Conservation (phyloP, 2,888 invertebrate genomes). For the Coenonympha arcania region DNA sequence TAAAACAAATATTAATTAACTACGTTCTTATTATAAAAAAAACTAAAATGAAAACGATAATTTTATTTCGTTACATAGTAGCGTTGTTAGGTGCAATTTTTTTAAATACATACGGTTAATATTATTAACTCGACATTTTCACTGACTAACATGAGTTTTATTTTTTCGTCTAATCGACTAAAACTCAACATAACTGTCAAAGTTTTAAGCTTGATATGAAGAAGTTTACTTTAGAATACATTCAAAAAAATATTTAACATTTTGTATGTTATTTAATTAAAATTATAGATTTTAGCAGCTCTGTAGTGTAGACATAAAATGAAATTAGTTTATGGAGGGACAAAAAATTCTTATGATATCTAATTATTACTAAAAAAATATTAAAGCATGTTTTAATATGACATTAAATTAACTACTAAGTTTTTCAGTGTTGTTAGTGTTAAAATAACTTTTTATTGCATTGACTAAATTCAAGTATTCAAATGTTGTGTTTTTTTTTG, state of each 20-base stretch:
- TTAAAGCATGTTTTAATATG: conserved; percentile 3
- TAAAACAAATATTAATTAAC: too few species aligned
- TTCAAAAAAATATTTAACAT: too few species aligned
- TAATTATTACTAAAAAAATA: conserved; percentile 1
- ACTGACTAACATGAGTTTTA: conserved; percentile 31
- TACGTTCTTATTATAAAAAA: too few species aligned
- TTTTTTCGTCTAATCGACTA: conserved; percentile 26
- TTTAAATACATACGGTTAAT: too few species aligned
- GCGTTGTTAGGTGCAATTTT: conserved; percentile 43
- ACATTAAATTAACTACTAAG: conserved; percentile 5
- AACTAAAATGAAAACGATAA: neutral
- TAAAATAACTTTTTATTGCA: neutral
- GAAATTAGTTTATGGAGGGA: neutral
- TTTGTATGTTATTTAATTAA: neutral
- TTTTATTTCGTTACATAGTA: conserved; percentile 25
- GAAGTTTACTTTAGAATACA: too few species aligned
- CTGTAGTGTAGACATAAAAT: neutral
- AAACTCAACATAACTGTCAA: conserved; percentile 16
- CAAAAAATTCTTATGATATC: conserved; percentile 5
- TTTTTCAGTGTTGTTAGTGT: conserved; percentile 3
- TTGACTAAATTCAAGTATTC: neutral
- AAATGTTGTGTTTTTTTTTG: conserved; percentile 16
- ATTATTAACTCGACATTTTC: conserved; percentile 30
- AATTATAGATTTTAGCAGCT: neutral
- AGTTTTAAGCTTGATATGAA: conserved; percentile 11